phyloP scores from a whole-genome alignment of 2,113 vertebrate species.

The Microcebus murinus region DNA sequence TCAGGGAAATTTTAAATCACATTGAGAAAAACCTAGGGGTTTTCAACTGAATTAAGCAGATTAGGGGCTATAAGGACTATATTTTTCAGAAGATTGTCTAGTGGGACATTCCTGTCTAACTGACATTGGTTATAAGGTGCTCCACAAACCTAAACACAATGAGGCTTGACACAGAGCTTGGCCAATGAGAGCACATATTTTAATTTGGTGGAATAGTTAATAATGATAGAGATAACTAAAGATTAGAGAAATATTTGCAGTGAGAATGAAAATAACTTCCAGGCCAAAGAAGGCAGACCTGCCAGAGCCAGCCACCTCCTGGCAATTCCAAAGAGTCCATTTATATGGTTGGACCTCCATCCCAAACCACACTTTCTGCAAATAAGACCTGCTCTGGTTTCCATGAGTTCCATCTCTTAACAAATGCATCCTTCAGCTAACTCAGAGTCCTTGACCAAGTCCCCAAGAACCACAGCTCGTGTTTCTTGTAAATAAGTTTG shows the following conservation, averaged over 20 bases:
- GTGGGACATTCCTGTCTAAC: background rate
- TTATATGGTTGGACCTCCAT: background rate
- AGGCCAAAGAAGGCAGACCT: background rate
- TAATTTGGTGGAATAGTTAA: background rate
- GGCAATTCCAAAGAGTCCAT: background rate
- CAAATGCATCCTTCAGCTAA: constrained; percentile 29
- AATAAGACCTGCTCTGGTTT: constrained; percentile 7
- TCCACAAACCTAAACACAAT: background rate
- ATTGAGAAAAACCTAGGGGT: background rate
- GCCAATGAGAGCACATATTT: background rate
- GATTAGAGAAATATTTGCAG: background rate
- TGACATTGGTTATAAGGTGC: rapidly evolving
- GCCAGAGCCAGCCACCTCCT: background rate
- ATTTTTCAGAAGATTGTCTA: background rate
- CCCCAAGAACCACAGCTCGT: constrained; percentile 31
- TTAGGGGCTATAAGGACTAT: background rate
- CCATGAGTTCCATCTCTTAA: background rate
- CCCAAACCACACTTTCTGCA: background rate
- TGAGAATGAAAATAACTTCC: background rate
- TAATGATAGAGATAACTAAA: constrained; percentile 2
- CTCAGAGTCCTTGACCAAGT: constrained; percentile 39
- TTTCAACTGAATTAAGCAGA: background rate
- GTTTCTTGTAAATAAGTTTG: constrained; percentile 67
- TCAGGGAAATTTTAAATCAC: background rate
- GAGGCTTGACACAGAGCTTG: background rate